Percentiles rank a stretch among this genome's conserved stretches.
Conservation (phyloP, 2,113 vertebrate species). For the Elephantulus edwardii region DNA sequence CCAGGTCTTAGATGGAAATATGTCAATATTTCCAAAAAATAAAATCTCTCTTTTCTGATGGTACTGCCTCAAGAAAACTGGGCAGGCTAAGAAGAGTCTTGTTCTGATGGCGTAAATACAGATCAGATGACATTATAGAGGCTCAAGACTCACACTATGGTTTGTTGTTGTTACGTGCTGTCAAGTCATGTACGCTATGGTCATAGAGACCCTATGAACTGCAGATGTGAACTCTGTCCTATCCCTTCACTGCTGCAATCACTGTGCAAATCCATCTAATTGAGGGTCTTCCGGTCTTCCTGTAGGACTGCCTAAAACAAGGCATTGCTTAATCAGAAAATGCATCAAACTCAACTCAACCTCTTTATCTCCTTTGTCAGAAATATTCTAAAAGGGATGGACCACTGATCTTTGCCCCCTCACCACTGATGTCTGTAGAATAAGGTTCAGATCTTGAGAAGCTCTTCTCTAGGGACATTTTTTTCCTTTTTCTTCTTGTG, state of each 20-base stretch:
- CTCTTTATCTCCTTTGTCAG: neutral
- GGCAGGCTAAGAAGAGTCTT: neutral
- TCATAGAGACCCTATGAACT: too few relatives aligned
- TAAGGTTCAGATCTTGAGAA: neutral
- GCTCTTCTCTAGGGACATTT: neutral
- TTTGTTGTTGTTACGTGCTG: too few relatives aligned
- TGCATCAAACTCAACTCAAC: neutral
- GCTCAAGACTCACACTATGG: neutral
- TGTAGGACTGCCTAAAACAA: neutral
- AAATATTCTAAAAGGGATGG: neutral
- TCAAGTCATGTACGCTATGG: too few relatives aligned
- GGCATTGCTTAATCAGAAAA: neutral
- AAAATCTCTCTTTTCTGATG: neutral
- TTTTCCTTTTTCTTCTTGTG: neutral
- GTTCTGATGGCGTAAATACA: neutral
- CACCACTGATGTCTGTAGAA: neutral
- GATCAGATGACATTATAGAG: neutral
- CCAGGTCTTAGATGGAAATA: neutral
- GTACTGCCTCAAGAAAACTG: neutral
- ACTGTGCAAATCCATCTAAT: too few relatives aligned
- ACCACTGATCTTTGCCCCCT: neutral
- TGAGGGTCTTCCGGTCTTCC: too few relatives aligned
- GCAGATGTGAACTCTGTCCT: too few relatives aligned
- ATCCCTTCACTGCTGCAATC: too few relatives aligned
- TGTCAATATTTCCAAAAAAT: neutral